Conservation (phyloP, 2,888 invertebrate species). For the Drosophila atroscutellata region DNA sequence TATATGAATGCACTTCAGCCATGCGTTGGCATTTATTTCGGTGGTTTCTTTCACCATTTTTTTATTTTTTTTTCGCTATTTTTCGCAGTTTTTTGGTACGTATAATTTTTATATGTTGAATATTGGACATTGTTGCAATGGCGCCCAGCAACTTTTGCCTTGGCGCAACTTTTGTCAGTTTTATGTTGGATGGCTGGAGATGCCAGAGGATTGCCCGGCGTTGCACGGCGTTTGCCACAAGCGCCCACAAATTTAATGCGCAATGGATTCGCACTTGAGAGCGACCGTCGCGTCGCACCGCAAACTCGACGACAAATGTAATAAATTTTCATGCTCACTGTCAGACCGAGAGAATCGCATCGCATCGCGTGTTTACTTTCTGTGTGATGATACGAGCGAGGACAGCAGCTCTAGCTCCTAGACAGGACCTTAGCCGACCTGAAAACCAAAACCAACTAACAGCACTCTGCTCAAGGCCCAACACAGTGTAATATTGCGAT, state of each 20-base stretch:
- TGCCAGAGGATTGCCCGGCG: constrained; percentile 25
- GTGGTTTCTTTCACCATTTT: constrained; percentile 1
- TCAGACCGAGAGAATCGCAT: constrained; percentile 35
- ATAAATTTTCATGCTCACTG: constrained; percentile 75
- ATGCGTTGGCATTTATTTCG: constrained; percentile 45
- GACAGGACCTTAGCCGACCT: constrained; percentile 6
- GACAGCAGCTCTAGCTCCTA: not conserved
- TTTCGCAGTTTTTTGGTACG: constrained; percentile 12
- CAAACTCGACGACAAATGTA: constrained; percentile 40
- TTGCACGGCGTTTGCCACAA: constrained; percentile 33
- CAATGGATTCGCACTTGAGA: constrained; percentile 60
- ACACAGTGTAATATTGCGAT: not conserved
- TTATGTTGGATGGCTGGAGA: constrained; percentile 50
- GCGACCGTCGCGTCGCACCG: constrained; percentile 14
- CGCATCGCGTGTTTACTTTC: constrained; percentile 47
- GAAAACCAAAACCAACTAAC: not conserved
- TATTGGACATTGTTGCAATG: constrained; percentile 57
- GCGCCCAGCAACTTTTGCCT: constrained; percentile 54
- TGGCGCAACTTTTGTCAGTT: constrained; percentile 67
- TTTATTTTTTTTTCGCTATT: not conserved
- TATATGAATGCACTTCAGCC: constrained; percentile 18
- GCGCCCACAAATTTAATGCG: constrained; percentile 66
- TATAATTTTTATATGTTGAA: constrained; percentile 46
- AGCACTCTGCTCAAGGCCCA: not conserved
- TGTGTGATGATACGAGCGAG: constrained; percentile 36